Percentiles rank a stretch among this genome's conserved stretches.
Evolutionary conservation across 2,797 vertebrate genomes (phyloP).

Genomic region (Emys orbicularis): DNA sequence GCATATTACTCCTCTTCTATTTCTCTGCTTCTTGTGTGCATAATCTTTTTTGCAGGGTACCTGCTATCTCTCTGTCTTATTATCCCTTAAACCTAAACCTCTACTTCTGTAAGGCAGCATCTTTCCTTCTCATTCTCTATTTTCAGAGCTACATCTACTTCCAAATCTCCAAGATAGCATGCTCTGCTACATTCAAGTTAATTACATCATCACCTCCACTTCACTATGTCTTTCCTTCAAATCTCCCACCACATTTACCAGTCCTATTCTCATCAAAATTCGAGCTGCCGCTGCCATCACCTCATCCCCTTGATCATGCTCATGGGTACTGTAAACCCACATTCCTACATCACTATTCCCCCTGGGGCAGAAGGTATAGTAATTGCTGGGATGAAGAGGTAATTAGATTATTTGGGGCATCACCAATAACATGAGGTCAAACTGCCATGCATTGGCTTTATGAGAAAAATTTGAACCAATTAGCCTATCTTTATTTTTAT

Average conservation of each 20-base stretch:
- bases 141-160: not conserved
- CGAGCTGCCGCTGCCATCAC: fast-evolving
- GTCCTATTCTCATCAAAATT: not conserved
- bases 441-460: not conserved
- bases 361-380: not conserved
- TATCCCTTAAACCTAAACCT: not conserved
- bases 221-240: not conserved
- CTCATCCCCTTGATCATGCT: not conserved
- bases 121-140: not conserved
- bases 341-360: not conserved
- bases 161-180: not conserved
- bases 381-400: not conserved
- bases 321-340: not conserved
- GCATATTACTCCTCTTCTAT: not conserved
- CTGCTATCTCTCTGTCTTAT: not conserved
- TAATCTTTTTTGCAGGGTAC: not conserved
- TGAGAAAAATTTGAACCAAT: not conserved
- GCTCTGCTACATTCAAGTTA: not conserved
- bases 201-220: not conserved
- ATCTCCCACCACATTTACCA: not conserved
- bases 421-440: not conserved
- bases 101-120: fast-evolving
- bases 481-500: conserved; percentile 50
- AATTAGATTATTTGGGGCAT: not conserved
- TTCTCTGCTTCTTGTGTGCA: not conserved